Conservation (phyloP, 35 echinoderm and acorn worm species). For the Chiridota heheva region DNA sequence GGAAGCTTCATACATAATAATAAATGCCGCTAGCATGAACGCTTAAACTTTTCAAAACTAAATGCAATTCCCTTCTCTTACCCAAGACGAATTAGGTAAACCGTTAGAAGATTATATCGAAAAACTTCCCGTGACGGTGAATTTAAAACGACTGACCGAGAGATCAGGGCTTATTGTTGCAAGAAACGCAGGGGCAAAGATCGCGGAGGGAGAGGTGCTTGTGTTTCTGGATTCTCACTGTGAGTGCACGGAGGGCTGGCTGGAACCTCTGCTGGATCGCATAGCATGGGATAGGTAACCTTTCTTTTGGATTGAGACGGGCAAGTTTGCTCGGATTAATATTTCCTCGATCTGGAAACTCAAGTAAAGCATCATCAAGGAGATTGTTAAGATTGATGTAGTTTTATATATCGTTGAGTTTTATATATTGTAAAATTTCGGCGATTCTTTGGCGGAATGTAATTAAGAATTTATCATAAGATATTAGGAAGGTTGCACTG, state of each 20-base stretch:
- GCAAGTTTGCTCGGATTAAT: too few relatives aligned
- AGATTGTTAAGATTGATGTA: too few relatives aligned
- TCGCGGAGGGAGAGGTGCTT: conserved; percentile 59
- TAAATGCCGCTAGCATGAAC: background rate
- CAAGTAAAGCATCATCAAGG: too few relatives aligned
- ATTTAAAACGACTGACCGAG: conserved; percentile 38
- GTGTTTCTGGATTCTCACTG: conserved; percentile 82
- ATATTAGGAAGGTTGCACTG: too few relatives aligned
- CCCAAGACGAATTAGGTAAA: conserved; percentile 58
- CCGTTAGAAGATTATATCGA: conserved; percentile 57
- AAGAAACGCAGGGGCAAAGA: conserved; percentile 49
- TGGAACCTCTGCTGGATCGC: conserved; percentile 61
- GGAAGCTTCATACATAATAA: background rate
- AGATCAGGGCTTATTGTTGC: conserved; percentile 65
- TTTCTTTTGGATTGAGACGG: too few relatives aligned
- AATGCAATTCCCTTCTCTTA: background rate
- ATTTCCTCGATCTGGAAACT: too few relatives aligned
- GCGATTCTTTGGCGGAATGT: too few relatives aligned
- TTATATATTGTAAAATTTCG: too few relatives aligned
- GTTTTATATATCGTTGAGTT: too few relatives aligned
- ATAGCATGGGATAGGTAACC: conserved; percentile 64
- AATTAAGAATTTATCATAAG: too few relatives aligned
- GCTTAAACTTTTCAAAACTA: too few relatives aligned
- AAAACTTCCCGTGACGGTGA: conserved; percentile 46
- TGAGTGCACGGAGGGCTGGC: conserved; percentile 75